Conservation (phyloP, 2,113 vertebrate species). For the Puntigrus tetrazona region DNA sequence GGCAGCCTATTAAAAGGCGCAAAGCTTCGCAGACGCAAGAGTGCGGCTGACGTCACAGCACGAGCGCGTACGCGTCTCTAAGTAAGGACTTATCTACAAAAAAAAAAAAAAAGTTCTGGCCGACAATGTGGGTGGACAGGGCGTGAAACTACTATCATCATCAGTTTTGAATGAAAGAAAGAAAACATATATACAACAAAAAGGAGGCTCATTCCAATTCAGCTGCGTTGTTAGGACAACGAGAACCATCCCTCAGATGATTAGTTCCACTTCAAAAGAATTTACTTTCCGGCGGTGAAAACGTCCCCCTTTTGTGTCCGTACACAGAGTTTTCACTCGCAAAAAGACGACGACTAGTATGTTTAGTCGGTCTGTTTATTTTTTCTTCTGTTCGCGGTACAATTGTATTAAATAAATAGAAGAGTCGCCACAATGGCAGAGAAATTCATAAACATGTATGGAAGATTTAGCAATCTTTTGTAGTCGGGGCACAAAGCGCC, state of each 20-base stretch:
- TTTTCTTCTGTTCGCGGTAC: conserved; percentile 84
- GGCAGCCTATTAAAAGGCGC: conserved; percentile 73
- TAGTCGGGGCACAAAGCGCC: conserved; percentile 6
- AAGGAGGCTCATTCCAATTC: conserved; percentile 92
- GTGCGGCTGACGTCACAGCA: conserved; percentile 75
- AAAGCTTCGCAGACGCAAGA: conserved; percentile 71
- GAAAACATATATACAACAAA: conserved; percentile 97
- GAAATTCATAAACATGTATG: conserved; percentile 80
- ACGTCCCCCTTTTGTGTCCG: conserved; percentile 89
- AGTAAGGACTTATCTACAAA: conserved; percentile 80
- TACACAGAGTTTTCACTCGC: conserved; percentile 85
- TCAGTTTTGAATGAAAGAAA: conserved; percentile 95
- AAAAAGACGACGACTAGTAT: conserved; percentile 84
- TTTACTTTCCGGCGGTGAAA: conserved; percentile 95
- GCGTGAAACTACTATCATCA: conserved; percentile 98
- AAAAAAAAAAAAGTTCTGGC: conserved; percentile 74
- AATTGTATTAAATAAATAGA: conserved; percentile 89
- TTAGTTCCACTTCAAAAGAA: conserved; percentile 99
- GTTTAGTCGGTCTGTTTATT: conserved; percentile 91
- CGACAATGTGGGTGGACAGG: conserved; percentile 92
- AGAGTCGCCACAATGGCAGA: conserved; percentile 67
- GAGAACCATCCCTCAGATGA: conserved; percentile 99
- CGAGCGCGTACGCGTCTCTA: conserved; percentile 79
- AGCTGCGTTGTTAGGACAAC: conserved; percentile 99
- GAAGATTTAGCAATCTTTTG: conserved; percentile 27